These are phyloP conservation scores for Pogonomyrmex californicus DNA, from an alignment of 1,140 invertebrate species.

Conservation along the genomic window DNA sequence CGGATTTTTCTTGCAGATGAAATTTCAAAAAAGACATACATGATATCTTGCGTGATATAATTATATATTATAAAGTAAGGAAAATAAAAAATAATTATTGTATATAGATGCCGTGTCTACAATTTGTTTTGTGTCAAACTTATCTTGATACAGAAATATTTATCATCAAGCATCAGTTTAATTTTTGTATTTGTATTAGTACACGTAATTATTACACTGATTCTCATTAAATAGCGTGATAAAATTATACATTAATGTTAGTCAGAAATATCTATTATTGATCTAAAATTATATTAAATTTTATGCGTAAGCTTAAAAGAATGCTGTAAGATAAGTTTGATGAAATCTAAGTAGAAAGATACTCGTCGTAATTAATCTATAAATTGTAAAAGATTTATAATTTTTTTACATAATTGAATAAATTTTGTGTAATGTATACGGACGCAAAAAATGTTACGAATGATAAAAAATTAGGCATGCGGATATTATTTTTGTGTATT, in stretches of 20 bases:
- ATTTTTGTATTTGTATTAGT: slow-evolving; percentile 8
- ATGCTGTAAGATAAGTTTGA: background rate
- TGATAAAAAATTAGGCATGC: slow-evolving; percentile 3
- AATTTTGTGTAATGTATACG: background rate
- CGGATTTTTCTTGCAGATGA: background rate
- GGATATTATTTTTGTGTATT: background rate
- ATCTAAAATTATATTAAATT: slow-evolving; percentile 11
- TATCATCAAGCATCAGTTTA: background rate
- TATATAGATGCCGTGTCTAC: background rate
- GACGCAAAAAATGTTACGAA: background rate
- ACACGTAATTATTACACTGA: background rate
- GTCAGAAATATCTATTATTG: background rate
- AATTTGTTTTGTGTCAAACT: background rate
- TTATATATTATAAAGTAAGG: background rate
- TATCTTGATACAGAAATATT: slow-evolving; percentile 11
- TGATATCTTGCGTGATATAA: background rate
- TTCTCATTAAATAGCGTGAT: background rate
- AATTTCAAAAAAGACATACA: background rate
- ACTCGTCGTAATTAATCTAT: background rate
- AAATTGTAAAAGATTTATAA: background rate
- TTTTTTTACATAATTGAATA: background rate
- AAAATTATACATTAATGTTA: background rate
- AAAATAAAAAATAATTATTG: slow-evolving; percentile 23
- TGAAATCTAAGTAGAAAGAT: background rate
- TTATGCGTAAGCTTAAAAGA: background rate